Conservation (phyloP, 2,113 vertebrate genomes). For the Accipiter cooperii region DNA sequence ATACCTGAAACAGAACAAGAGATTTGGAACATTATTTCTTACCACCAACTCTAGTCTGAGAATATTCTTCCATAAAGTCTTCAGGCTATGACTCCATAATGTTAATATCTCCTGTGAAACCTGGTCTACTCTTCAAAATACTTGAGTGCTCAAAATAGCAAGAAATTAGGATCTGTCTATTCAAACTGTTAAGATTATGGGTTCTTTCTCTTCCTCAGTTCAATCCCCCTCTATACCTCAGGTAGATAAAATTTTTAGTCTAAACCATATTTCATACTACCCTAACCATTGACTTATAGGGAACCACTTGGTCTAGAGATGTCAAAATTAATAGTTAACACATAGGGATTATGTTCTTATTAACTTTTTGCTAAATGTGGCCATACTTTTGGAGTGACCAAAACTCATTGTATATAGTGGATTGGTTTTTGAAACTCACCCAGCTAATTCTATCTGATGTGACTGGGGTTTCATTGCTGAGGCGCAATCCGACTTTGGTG, state of each 20-base stretch:
- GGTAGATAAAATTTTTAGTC: background rate
- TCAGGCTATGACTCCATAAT: background rate
- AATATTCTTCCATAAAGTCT: background rate
- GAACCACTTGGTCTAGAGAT: background rate
- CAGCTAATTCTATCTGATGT: background rate
- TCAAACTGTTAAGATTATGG: background rate
- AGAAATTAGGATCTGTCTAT: background rate
- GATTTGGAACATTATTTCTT: background rate
- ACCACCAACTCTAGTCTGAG: background rate
- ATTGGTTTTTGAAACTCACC: background rate
- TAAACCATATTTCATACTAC: background rate
- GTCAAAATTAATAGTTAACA: background rate
- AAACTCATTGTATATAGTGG: background rate
- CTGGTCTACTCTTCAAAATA: background rate
- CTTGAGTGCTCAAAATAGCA: background rate
- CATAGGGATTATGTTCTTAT: background rate
- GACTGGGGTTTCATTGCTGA: background rate
- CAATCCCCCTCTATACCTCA: background rate
- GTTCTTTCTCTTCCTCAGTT: background rate
- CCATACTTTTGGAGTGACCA: background rate
- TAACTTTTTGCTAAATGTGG: background rate
- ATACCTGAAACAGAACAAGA: background rate
- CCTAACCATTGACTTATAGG: background rate
- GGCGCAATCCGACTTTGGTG: background rate
- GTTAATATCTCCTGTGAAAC: background rate